These are phyloP conservation scores for Melieria picta DNA, from an alignment of 2,888 invertebrate species.

Conservation along the genomic window DNA sequence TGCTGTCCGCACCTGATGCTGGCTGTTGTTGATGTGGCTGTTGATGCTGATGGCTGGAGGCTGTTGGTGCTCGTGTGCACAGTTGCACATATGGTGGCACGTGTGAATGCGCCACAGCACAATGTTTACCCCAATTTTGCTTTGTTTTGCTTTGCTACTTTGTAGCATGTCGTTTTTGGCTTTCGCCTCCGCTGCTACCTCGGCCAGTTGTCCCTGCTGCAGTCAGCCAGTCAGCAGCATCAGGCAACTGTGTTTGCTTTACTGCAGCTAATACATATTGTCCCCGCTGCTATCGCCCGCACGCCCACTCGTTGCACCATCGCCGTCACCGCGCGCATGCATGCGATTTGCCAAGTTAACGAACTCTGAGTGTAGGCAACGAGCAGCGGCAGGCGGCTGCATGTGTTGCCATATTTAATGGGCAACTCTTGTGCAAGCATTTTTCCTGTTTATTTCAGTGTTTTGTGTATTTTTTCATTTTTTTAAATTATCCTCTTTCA, in stretches of 20 bases:
- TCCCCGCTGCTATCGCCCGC: constrained; percentile 19
- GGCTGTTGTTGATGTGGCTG: constrained; percentile 25
- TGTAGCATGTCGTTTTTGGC: constrained; percentile 30
- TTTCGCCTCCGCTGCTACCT: constrained; percentile 19
- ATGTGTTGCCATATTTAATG: constrained; percentile 15
- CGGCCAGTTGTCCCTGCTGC: too few species aligned
- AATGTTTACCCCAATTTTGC: constrained; percentile 58
- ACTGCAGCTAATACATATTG: constrained; percentile 31
- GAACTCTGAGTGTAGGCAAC: constrained; percentile 48
- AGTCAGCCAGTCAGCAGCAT: too few species aligned
- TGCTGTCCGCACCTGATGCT: constrained; percentile 25
- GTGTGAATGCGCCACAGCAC: constrained; percentile 36
- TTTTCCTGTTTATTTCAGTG: constrained; percentile 6
- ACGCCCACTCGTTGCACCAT: background rate
- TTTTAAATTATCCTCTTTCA: constrained; percentile 11
- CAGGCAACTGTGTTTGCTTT: constrained; percentile 16
- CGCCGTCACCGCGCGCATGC: background rate
- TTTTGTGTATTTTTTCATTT: constrained; percentile 18
- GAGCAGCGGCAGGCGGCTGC: constrained; percentile 5
- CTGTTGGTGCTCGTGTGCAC: constrained; percentile 26
- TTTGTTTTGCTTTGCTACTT: constrained; percentile 43
- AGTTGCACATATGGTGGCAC: constrained; percentile 25
- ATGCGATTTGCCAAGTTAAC: constrained; percentile 53
- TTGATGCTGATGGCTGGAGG: constrained; percentile 23
- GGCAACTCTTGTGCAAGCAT: background rate